phyloP scores from a whole-genome alignment of 2,888 invertebrate genomes.

The Erpobdella octoculata region DNA sequence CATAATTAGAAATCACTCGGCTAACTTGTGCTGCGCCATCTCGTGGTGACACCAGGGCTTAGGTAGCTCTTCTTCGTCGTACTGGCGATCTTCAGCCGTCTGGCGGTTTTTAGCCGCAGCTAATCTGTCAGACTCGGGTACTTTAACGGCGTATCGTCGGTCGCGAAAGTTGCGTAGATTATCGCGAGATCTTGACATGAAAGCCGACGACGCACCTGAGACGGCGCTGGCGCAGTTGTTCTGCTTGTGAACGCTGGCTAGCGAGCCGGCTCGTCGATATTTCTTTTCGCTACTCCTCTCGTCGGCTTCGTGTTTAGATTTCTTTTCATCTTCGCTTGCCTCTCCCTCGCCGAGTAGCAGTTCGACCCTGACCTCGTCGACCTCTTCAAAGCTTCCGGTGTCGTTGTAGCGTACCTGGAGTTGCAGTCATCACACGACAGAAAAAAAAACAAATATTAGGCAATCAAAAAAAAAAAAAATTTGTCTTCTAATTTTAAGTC shows the following conservation, averaged over 20 bases:
- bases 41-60: too few species aligned
- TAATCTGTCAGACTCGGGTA: too few species aligned
- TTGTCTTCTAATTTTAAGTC: too few species aligned
- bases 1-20: too few species aligned
- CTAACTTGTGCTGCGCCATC: too few species aligned
- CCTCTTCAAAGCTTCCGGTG: conserved; percentile 55
- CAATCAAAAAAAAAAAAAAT: too few species aligned
- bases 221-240: neutral
- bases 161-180: neutral
- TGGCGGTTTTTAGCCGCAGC: too few species aligned
- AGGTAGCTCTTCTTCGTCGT: too few species aligned
- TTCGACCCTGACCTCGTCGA: conserved; percentile 42
- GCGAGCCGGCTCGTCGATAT: neutral
- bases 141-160: too few species aligned
- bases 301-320: neutral
- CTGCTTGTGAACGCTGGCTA: neutral
- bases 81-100: too few species aligned
- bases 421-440: too few species aligned
- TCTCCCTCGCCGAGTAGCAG: neutral
- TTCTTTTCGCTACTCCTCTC: neutral
- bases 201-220: neutral
- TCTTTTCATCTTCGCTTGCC: neutral
- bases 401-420: conserved; percentile 45
- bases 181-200: neutral
- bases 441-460: too few species aligned